Conservation (phyloP, 2,797 vertebrate genomes). For the Salmo trutta region DNA sequence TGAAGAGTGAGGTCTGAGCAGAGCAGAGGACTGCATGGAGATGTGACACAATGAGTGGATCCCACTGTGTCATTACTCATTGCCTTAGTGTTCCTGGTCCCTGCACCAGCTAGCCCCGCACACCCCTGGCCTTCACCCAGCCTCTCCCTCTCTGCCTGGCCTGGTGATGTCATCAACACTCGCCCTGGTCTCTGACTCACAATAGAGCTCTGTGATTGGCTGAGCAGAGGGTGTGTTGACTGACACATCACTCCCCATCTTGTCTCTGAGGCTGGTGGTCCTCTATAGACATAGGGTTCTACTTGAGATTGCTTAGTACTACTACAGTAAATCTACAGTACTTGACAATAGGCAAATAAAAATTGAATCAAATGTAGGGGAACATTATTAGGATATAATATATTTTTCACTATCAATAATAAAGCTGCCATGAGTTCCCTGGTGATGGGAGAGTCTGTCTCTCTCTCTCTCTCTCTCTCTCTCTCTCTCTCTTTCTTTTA, state of each 20-base stretch:
- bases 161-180: conserved; percentile 10
- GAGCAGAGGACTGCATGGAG: not conserved
- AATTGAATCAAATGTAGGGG: no score
- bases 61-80: conserved; percentile 11
- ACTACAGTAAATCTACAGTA: no score
- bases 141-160: not conserved
- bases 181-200: conserved; percentile 10
- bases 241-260: no score
- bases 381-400: no score
- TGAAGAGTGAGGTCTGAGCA: conserved; percentile 34
- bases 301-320: no score
- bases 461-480: not conserved
- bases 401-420: no score
- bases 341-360: no score
- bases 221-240: not conserved
- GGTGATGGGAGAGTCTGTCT: no score
- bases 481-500: not conserved
- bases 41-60: not conserved
- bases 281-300: no score
- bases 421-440: no score
- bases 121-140: not conserved
- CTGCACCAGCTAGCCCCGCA: not conserved
- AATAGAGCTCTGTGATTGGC: not conserved
- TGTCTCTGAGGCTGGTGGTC: no score
- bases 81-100: not conserved